Evolutionary conservation across 1,140 invertebrate genomes (phyloP).

Genomic region (Ylistrum balloti): DNA sequence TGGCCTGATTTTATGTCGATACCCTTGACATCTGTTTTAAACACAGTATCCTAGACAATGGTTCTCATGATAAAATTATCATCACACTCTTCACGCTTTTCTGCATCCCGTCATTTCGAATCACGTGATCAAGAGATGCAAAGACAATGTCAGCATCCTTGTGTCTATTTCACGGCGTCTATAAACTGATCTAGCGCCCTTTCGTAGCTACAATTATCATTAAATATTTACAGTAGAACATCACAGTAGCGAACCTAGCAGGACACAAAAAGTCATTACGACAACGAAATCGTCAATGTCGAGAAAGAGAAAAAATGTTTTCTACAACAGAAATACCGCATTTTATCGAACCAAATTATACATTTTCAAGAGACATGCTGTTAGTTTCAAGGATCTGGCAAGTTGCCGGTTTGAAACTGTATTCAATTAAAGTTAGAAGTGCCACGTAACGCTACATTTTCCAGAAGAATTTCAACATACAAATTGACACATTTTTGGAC

Average conservation of each 20-base stretch:
- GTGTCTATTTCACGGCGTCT: not conserved
- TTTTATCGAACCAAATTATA: slow-evolving; percentile 8
- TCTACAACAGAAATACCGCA: not conserved
- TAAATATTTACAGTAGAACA: not conserved
- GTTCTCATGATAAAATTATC: too few relatives aligned
- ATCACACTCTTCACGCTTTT: too few relatives aligned
- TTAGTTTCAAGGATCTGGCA: slow-evolving; percentile 28
- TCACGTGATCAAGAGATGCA: too few relatives aligned
- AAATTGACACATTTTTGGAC: not conserved
- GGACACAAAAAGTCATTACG: slow-evolving; percentile 11
- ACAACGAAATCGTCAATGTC: not conserved
- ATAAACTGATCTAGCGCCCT: not conserved
- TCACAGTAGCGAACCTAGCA: not conserved
- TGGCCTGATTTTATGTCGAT: too few relatives aligned
- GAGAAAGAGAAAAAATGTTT: not conserved
- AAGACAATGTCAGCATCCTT: not conserved
- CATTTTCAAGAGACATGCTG: not conserved
- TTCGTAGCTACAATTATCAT: slow-evolving; percentile 1
- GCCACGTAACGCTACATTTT: not conserved
- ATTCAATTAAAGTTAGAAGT: slow-evolving; percentile 30
- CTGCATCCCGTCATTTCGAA: too few relatives aligned
- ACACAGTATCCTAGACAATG: too few relatives aligned
- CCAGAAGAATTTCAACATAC: not conserved
- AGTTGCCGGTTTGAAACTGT: not conserved
- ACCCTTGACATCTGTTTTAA: too few relatives aligned